Evolutionary conservation across 2,888 invertebrate genomes (phyloP), one percentile per base, ranked within the genome.

Genomic region (Scelioninae gen. 1): DNA sequence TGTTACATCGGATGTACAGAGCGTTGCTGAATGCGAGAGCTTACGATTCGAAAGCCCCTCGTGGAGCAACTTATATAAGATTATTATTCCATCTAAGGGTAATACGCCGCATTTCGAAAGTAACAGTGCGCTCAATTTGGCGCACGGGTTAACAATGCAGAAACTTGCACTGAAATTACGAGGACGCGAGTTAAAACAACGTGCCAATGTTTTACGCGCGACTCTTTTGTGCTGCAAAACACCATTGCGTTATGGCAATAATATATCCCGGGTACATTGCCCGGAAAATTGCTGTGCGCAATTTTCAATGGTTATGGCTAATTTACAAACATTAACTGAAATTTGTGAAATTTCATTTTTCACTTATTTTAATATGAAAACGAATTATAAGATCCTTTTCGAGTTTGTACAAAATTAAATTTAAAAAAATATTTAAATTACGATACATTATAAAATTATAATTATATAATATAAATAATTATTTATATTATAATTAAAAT

Each of bases 1-100:
- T 77, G 82, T 82, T 82, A 77, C 72, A 74, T 31, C 43, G 49
- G 32, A 53, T 58, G 83, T 79, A 79, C 78, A 74, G 69, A 78
- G 82, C 78, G 11, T 0, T 6, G 8, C 38, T 55, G 71, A 81
- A 74, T 74, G 68, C 47, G 43, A 55, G 34, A 34, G 65, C 55
- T 69, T 75, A 78, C 58, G 65, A 83, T 60, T 79, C 55, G 75
- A 78, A 82, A 69, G 55, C 65, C 49, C 69, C 23, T n/a, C 55
- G 0, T 11, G 66, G 47, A 49, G 47, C 40, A 75, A 69, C 63
- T 77, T 76, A 78, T 63, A 53, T 62, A 74, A 63, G 51, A 75
- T 83, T 79, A 79, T 79, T 69, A 79, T 79, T 65, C 75, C 53
- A 79, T 65, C 53, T 62, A n/a, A 13, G 63, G 45, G 49, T 65